Evolutionary conservation across 2,888 invertebrate species (phyloP).

Genomic region (Cylloceria caligata): DNA sequence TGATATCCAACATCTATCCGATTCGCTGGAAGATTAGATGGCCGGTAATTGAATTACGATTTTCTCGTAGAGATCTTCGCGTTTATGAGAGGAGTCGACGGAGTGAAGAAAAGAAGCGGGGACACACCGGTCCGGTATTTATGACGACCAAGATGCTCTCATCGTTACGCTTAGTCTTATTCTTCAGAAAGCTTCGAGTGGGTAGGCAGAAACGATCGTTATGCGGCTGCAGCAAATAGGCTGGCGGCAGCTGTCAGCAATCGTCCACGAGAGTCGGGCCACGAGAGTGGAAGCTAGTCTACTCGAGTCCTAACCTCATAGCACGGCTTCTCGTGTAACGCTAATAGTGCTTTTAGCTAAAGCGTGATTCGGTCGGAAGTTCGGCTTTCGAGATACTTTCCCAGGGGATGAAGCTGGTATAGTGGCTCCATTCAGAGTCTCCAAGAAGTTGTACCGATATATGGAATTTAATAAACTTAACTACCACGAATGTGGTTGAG

Average conservation of each 20-base stretch:
- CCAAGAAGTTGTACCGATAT: constrained; percentile 71
- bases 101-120: neutral
- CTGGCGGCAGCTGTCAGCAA: constrained; percentile 77
- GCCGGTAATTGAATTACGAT: constrained; percentile 45
- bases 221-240: constrained; percentile 72
- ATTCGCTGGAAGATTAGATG: constrained; percentile 5
- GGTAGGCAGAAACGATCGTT: constrained; percentile 55
- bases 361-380: constrained; percentile 21
- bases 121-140: constrained; percentile 8
- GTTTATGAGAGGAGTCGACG: neutral
- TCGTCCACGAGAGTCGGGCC: constrained; percentile 69
- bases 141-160: constrained; percentile 21
- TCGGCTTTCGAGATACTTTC: constrained; percentile 34
- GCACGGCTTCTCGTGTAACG: constrained; percentile 9
- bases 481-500: constrained; percentile 26
- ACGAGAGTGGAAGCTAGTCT: constrained; percentile 33
- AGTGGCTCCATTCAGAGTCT: constrained; percentile 37
- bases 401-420: constrained; percentile 58
- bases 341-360: constrained; percentile 31
- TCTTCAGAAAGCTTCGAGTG: neutral
- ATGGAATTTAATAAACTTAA: constrained; percentile 77
- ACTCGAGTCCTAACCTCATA: constrained; percentile 22
- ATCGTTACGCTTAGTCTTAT: constrained; percentile 3
- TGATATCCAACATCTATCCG: neutral
- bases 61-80: constrained; percentile 27